phyloP scores from a whole-genome alignment of 2,888 invertebrate species.

The Hedya salicella region DNA sequence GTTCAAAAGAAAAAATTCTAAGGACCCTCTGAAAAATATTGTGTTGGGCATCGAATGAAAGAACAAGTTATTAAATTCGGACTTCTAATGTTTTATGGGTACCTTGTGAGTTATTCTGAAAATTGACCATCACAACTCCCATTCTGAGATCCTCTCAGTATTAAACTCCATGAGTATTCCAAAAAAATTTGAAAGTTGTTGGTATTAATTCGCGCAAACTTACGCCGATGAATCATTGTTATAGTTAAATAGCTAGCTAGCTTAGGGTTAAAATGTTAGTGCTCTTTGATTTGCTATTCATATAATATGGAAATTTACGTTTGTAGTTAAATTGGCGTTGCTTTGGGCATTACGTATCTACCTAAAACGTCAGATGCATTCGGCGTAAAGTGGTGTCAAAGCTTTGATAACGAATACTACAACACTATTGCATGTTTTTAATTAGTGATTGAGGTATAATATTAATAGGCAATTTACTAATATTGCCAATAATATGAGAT shows the following conservation, averaged over 20 bases:
- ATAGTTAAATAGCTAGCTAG: background rate
- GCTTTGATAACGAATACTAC: constrained; percentile 5
- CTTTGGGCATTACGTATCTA: background rate
- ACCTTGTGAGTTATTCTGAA: no score
- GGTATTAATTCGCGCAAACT: no score
- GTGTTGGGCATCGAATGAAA: no score
- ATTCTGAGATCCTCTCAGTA: no score
- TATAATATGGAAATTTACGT: background rate
- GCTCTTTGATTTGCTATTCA: constrained; percentile 26
- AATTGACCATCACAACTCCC: no score
- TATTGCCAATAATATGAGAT: background rate
- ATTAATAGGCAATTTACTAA: background rate
- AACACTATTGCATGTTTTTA: background rate
- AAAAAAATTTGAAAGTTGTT: no score
- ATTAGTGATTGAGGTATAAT: background rate
- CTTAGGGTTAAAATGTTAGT: constrained; percentile 18
- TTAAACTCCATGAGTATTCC: no score
- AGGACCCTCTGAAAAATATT: no score
- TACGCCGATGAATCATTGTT: no score
- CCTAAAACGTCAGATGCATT: background rate
- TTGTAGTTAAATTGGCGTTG: background rate
- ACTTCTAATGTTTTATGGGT: no score
- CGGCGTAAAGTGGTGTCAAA: background rate
- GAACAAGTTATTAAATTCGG: no score
- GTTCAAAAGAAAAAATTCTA: no score